phyloP scores from a whole-genome alignment of 2,888 invertebrate species.

The Dryococelus australis region DNA sequence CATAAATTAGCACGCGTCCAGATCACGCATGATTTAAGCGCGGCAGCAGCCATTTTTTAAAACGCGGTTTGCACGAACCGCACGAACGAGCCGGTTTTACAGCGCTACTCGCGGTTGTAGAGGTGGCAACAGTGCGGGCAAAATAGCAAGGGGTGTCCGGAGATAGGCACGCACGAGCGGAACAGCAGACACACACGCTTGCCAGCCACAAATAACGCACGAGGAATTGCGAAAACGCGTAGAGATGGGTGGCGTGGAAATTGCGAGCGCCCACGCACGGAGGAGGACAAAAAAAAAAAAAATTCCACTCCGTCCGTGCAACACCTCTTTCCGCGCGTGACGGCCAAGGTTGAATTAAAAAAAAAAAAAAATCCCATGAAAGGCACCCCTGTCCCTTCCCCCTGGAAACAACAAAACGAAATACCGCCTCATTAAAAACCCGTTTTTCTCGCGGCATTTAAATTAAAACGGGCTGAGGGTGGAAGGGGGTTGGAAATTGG shows the following conservation, averaged over 20 bases:
- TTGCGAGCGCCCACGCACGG: not conserved
- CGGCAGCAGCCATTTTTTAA: too few relatives aligned
- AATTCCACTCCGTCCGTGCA: not conserved
- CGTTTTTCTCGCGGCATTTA: not conserved
- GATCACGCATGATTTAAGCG: too few relatives aligned
- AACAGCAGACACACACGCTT: not conserved
- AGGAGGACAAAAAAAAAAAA: not conserved
- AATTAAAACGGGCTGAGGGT: not conserved
- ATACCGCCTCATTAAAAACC: slow-evolving; percentile 9
- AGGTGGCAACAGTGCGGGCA: not conserved
- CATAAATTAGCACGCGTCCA: too few relatives aligned
- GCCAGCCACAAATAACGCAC: not conserved
- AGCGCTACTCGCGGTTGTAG: not conserved
- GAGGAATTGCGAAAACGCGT: not conserved
- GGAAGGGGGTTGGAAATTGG: not conserved
- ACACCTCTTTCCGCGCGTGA: not conserved
- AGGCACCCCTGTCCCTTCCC: not conserved
- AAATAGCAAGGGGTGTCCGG: not conserved
- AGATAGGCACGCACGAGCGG: not conserved
- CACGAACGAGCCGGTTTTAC: not conserved
- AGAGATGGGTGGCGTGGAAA: not conserved
- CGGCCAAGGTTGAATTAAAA: not conserved
- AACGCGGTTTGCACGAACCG: too few relatives aligned
- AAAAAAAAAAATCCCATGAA: not conserved
- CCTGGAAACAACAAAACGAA: not conserved